Evolutionary conservation across 2,797 vertebrate genomes (phyloP).

Genomic region (Anas bahamensis): DNA sequence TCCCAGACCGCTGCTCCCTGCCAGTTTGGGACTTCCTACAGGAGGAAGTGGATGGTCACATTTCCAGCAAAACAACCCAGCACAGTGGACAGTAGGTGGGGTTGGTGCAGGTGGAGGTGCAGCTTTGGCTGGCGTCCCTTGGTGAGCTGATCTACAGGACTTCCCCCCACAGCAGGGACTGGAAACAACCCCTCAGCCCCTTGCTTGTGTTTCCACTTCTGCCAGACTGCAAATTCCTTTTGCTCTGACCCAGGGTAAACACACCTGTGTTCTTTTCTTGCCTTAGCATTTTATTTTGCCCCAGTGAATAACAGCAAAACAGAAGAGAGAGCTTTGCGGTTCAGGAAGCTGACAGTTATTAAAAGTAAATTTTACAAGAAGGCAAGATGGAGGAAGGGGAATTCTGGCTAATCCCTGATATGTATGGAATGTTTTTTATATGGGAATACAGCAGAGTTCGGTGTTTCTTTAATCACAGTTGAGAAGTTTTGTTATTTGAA

Average conservation of each 20-base stretch:
- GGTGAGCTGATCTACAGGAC: not conserved
- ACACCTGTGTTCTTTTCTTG: conserved; percentile 20
- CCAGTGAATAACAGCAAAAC: conserved; percentile 27
- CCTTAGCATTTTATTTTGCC: conserved; percentile 26
- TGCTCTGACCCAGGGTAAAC: conserved; percentile 26
- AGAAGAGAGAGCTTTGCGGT: conserved; percentile 20
- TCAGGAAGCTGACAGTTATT: conserved; percentile 56
- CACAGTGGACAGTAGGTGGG: fast-evolving
- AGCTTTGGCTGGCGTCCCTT: not conserved
- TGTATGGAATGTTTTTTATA: conserved; percentile 64
- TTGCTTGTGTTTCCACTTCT: not conserved
- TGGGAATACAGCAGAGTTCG: conserved; percentile 37
- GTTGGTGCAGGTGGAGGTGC: not conserved
- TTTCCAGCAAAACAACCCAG: not conserved
- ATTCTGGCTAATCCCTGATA: conserved; percentile 51
- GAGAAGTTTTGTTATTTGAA: conserved; percentile 28
- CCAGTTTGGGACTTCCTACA: not conserved
- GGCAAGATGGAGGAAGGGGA: not conserved
- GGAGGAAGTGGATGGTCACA: not conserved
- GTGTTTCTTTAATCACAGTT: conserved; percentile 32
- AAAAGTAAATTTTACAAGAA: conserved; percentile 67
- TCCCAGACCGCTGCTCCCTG: not conserved
- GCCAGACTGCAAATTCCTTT: not conserved
- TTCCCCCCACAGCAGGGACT: not conserved
- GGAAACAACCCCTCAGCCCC: not conserved